Base-by-base conservation (phyloP, 2,797 vertebrate species). In the Rallus crepitans region DNA sequence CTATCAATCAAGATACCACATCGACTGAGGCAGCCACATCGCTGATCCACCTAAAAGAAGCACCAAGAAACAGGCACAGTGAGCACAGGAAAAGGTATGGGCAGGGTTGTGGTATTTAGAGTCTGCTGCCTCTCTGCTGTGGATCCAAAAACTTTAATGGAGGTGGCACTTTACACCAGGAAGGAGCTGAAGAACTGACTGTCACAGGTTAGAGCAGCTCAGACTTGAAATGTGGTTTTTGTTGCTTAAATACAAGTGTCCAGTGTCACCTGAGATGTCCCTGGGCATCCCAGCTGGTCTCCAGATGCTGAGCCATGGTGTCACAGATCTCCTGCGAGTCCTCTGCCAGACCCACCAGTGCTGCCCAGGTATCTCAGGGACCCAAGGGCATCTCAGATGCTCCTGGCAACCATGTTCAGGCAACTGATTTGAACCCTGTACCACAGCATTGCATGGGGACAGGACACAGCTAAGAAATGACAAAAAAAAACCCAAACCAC, bases 71-170 rank as follows among this genome's bases (percentile, higher is more conserved):
- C 0, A 37, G 30, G 52, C n/a, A 7, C 53, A n/a, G 10, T 0
- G 40, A 71, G 33, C 6, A 6, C 1, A 3, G 69, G 15, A 57
- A 21, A 60, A 68, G 0, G 3, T 0, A 3, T 1, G 31, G 60
- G 15, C 39, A 40, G 28, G 28, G 56, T 1, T 66, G 13, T 40
- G 28, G 4, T 39, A 6, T 20, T 9, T 31, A 20, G 7, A 21
- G 15, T 4, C 17, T 31, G 42, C 56, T 25, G 13, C 35, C 5
- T 76, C 52, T 64, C 82, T 30, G 33, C 48, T 13, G 12, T 7
- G 40, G 31, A 3, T 27, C 15, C 30, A 61, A 48, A 85, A 75
- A 64, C 57, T 83, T 57, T 30, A 31, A 27, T 1, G 2, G 45
- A 76, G 6, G 16, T 2, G 3, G 31, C 64, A 23, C 56, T 56